Conservation (phyloP, 2,888 invertebrate species). For the Oligia latruncula region DNA sequence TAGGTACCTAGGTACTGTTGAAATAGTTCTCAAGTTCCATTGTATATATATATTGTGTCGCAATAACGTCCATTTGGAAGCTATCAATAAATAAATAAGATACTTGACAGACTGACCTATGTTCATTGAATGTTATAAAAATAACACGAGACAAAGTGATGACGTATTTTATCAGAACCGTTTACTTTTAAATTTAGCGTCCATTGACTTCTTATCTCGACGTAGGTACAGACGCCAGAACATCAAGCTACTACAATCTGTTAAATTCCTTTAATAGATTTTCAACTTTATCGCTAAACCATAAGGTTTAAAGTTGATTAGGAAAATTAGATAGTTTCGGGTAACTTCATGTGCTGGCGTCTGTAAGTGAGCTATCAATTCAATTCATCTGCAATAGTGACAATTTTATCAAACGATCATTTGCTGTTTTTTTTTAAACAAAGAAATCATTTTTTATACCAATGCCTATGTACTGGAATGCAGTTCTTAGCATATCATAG, state of each 20-base stretch:
- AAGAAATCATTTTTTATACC: not conserved
- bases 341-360: too few species aligned
- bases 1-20: not conserved
- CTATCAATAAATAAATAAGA: conserved; percentile 19
- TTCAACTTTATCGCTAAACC: too few species aligned
- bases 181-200: too few species aligned
- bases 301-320: too few species aligned
- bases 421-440: conserved; percentile 2
- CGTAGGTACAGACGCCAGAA: not conserved
- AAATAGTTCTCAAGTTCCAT: not conserved
- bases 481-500: too few species aligned
- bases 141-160: too few species aligned
- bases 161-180: too few species aligned
- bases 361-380: not conserved
- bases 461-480: too few species aligned
- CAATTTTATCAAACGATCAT: not conserved
- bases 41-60: not conserved
- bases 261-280: too few species aligned
- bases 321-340: too few species aligned
- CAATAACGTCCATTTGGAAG: not conserved
- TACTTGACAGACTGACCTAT: conserved; percentile 3
- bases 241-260: too few species aligned
- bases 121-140: conserved; percentile 11
- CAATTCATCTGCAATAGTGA: not conserved
- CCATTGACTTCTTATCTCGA: conserved; percentile 25